These are phyloP conservation scores for Rhynchophorus ferrugineus DNA, from an alignment of 1,140 invertebrate genomes.

Conservation along the genomic window DNA sequence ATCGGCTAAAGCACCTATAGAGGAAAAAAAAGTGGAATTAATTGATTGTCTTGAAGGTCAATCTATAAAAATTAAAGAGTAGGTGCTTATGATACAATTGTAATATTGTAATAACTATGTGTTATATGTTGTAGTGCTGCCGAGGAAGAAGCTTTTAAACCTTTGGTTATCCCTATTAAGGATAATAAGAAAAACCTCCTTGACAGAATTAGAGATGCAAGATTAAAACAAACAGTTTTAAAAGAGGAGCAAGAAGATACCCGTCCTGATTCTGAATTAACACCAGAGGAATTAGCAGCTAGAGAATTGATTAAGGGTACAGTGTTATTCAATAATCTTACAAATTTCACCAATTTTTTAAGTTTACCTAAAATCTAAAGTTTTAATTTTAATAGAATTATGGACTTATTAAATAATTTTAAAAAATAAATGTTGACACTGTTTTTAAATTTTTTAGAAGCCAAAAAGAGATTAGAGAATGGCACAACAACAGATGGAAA, in stretches of 20 bases:
- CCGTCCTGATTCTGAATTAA: slow-evolving; percentile 34
- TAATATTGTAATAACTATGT: slow-evolving; percentile 18
- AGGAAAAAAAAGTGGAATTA: slow-evolving; percentile 52
- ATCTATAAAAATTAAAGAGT: slow-evolving; percentile 63
- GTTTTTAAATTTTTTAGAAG: slow-evolving; percentile 24
- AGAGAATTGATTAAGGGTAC: slow-evolving; percentile 40
- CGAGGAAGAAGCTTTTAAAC: slow-evolving; percentile 43
- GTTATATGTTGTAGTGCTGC: slow-evolving; percentile 44
- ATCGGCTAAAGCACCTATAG: slow-evolving; percentile 30
- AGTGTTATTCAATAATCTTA: background rate
- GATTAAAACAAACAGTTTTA: slow-evolving; percentile 28
- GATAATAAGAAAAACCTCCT: slow-evolving; percentile 43
- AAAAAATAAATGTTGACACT: background rate
- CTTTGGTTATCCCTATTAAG: slow-evolving; percentile 58
- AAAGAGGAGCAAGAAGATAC: slow-evolving; percentile 32
- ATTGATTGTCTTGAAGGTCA: slow-evolving; percentile 69
- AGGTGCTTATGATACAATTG: slow-evolving; percentile 35
- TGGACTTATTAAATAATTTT: background rate
- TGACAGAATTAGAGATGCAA: slow-evolving; percentile 33
- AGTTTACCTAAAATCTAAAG: background rate
- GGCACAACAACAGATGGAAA: slow-evolving; percentile 11
- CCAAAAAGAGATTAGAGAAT: slow-evolving; percentile 35
- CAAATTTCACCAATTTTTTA: background rate
- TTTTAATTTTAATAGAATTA: background rate
- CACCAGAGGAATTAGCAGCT: slow-evolving; percentile 49